Evolutionary conservation across 2,797 vertebrate genomes (phyloP).

Genomic region (Rhabdomys pumilio): DNA sequence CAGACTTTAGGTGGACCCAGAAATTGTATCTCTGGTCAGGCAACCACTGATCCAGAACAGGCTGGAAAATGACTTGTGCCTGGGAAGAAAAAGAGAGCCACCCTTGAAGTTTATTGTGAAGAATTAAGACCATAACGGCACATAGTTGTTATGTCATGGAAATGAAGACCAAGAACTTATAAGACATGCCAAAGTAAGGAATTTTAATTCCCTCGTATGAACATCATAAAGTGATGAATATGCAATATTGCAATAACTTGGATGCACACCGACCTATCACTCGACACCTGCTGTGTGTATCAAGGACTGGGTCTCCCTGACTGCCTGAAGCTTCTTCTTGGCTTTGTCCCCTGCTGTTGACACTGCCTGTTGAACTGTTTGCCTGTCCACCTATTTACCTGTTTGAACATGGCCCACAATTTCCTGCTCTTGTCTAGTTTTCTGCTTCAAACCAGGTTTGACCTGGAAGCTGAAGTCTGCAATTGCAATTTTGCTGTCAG

Average conservation of each 20-base stretch:
- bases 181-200: background rate
- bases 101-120: background rate
- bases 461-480: background rate
- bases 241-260: background rate
- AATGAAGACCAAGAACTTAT: background rate
- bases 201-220: background rate
- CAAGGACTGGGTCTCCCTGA: background rate
- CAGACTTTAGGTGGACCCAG: background rate
- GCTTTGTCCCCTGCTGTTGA: background rate
- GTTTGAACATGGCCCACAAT: background rate
- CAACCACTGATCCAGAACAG: background rate
- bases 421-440: background rate
- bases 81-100: background rate
- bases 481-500: background rate
- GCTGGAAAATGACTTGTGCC: background rate
- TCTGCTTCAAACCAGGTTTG: background rate
- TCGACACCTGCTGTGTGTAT: background rate
- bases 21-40: background rate
- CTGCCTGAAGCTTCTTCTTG: background rate
- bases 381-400: background rate
- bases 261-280: background rate
- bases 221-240: background rate
- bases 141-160: background rate
- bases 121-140: background rate
- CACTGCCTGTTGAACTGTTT: background rate